Conservation (phyloP, 2,113 vertebrate species). For the Thunnus thynnus region DNA sequence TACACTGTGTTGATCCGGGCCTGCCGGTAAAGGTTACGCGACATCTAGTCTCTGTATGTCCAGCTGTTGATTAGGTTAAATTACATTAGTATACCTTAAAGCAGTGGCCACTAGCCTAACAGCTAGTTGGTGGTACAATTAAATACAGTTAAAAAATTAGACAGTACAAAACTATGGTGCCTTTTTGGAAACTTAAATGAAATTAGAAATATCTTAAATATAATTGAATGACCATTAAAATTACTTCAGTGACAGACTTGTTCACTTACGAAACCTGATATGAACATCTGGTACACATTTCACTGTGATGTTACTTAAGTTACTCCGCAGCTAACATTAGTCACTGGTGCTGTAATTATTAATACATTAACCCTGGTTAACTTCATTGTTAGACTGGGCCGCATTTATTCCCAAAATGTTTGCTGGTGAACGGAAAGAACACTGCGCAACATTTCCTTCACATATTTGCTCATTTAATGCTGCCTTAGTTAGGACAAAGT, state of each 20-base stretch:
- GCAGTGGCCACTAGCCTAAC: neutral
- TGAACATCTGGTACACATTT: constrained; percentile 61
- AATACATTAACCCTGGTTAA: neutral
- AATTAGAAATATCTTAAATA: neutral
- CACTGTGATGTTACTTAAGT: neutral
- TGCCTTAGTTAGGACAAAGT: neutral
- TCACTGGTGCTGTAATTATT: neutral
- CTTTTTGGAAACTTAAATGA: neutral
- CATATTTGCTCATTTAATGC: neutral
- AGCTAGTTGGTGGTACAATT: neutral
- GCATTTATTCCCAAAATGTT: neutral
- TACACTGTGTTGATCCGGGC: no score
- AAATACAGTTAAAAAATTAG: neutral
- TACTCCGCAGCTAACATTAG: neutral
- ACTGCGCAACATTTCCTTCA: neutral
- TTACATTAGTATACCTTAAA: neutral
- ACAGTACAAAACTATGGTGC: neutral
- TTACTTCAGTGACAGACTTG: neutral
- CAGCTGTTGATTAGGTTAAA: neutral
- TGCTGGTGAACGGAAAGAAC: neutral
- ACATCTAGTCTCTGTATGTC: neutral
- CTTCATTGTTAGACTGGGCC: neutral
- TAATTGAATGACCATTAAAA: neutral
- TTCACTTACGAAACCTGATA: neutral
- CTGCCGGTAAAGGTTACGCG: neutral